A percentile compares a stretch with the other conserved stretches of the same genome.
These are phyloP conservation scores for Aradus depressus DNA, from an alignment of 2,888 invertebrate species.

Conservation along the genomic window DNA sequence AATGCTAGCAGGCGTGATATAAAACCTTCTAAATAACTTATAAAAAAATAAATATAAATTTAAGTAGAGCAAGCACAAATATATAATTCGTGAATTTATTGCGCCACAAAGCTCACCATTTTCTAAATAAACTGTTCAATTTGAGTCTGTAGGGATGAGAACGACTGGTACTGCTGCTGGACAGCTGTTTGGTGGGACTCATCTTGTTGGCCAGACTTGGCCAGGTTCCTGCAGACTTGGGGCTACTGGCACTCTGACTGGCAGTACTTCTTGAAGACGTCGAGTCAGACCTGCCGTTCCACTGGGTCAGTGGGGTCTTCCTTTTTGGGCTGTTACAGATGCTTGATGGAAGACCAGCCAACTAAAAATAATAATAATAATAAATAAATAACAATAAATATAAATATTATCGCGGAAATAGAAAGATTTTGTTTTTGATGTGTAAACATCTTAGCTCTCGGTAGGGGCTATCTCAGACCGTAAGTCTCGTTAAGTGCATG, in stretches of 20 bases:
- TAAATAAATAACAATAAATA: too few species aligned
- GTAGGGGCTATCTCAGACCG: not conserved
- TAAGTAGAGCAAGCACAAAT: too few species aligned
- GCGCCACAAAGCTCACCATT: slow-evolving; percentile 11
- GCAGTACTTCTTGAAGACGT: not conserved
- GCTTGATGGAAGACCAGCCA: too few species aligned
- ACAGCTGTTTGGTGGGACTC: slow-evolving; percentile 1
- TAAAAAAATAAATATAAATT: too few species aligned
- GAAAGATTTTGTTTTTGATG: not conserved
- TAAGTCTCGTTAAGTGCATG: not conserved
- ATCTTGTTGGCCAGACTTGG: too few species aligned
- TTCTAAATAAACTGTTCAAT: slow-evolving; percentile 8
- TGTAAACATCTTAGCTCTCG: not conserved
- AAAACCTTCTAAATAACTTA: too few species aligned
- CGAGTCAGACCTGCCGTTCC: slow-evolving; percentile 5
- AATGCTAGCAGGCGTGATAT: too few species aligned
- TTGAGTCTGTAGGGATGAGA: slow-evolving; percentile 11
- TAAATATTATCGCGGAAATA: too few species aligned
- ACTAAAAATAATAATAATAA: too few species aligned
- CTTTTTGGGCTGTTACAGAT: slow-evolving; percentile 14
- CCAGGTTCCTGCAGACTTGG: too few species aligned
- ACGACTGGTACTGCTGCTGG: too few species aligned
- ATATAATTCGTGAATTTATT: too few species aligned
- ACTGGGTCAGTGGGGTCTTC: slow-evolving; percentile 8
- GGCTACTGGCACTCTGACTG: not conserved